Percentiles rank a stretch among this genome's conserved stretches.
These are phyloP conservation scores for Leptopterna dolabrata DNA, from an alignment of 2,888 invertebrate species.

Conservation along the genomic window DNA sequence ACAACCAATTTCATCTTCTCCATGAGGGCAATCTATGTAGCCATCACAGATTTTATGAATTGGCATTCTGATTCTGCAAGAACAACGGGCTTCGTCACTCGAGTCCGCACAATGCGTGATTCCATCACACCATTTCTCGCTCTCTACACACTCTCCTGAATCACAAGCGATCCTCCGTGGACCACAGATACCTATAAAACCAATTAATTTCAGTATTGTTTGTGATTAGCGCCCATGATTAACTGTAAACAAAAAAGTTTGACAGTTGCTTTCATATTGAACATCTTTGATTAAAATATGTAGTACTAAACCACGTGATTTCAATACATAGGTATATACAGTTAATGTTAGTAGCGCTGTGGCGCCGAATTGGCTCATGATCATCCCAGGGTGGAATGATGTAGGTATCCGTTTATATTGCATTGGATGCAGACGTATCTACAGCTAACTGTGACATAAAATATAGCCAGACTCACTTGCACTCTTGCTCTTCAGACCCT, in stretches of 20 bases:
- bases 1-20: constrained; percentile 84
- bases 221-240: background rate
- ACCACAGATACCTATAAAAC: constrained; percentile 49
- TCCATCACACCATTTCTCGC: constrained; percentile 77
- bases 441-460: too few species aligned
- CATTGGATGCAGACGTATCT: too few species aligned
- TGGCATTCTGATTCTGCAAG: constrained; percentile 78
- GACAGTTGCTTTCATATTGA: background rate
- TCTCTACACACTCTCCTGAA: constrained; percentile 69
- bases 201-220: background rate
- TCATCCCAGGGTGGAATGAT: too few species aligned
- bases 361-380: too few species aligned
- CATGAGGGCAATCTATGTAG: constrained; percentile 83
- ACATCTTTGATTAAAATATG: background rate
- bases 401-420: too few species aligned
- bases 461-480: background rate
- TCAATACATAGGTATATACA: background rate
- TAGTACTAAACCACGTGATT: background rate
- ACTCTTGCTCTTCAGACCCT: background rate
- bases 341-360: too few species aligned
- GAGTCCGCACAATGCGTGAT: constrained; percentile 79
- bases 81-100: constrained; percentile 81
- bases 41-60: constrained; percentile 80
- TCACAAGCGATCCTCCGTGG: constrained; percentile 51
- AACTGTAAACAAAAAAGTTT: background rate